Evolutionary conservation across 2,797 vertebrate genomes (phyloP).

Genomic region (Diglossa cyanea): DNA sequence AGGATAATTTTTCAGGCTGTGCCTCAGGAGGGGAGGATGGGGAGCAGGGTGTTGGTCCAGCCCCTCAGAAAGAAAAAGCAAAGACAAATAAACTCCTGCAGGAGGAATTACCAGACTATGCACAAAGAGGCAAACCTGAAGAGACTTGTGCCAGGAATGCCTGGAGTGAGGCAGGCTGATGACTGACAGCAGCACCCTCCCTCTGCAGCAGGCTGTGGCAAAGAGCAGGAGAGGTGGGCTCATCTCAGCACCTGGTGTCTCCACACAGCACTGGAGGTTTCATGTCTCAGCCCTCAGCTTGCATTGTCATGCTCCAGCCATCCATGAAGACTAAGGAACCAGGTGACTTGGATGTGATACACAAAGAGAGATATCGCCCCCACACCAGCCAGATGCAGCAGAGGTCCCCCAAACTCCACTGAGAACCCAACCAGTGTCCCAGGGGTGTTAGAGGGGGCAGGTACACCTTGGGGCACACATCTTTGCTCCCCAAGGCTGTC

Average conservation of each 20-base stretch:
- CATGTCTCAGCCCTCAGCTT: background rate
- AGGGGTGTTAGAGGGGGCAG: background rate
- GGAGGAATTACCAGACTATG: background rate
- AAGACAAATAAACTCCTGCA: background rate
- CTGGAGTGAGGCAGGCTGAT: background rate
- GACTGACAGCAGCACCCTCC: conserved; percentile 5
- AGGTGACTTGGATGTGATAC: background rate
- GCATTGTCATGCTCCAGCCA: background rate
- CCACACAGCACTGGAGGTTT: background rate
- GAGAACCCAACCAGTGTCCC: accelerated
- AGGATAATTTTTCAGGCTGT: background rate
- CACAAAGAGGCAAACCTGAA: conserved; percentile 27
- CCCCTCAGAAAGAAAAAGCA: background rate
- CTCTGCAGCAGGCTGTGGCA: background rate
- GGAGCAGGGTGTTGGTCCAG: background rate
- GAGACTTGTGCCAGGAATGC: conserved; percentile 29
- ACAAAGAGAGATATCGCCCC: background rate
- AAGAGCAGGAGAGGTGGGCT: background rate
- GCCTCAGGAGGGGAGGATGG: background rate
- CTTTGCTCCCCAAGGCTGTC: background rate
- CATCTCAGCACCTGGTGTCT: background rate
- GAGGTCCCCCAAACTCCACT: background rate
- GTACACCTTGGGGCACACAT: background rate
- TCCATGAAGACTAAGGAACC: background rate
- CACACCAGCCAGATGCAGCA: background rate